Evolutionary conservation across 2,797 vertebrate species (phyloP), one percentile per base, ranked within the genome.

Genomic region (Odontamblyopus lacepedii): DNA sequence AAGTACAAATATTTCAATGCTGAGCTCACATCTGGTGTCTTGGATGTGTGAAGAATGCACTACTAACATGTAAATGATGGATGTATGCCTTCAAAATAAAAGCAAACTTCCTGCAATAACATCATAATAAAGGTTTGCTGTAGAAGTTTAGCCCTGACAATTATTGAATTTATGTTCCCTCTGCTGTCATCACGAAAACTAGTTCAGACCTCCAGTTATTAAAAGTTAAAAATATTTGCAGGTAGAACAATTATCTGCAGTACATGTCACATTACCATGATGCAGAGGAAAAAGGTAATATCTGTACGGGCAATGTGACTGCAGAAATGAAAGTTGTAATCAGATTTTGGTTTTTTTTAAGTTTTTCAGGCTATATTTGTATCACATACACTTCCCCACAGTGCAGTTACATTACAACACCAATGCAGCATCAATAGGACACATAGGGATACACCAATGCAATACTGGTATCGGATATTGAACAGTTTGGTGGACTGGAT

Each of bases 11-110:
- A 79, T 87, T 78, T 83, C 67, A 72, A 71, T 71, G 75, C 82
- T 75, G 79, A 85, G 87, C 86, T 72, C 75, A 73, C 86, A 88
- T 91, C 87, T 91, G 85, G 82, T 82, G 74, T 64, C 67, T 72
- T 66, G 57, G 67, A 82, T 78, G 76, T 74, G 80, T 8, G 0
- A 78, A 83, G 79, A 89, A 89, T 81, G 74, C 77, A 70, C 75
- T 84, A 62, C 74, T 50, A 32, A 59, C 63, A 30, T 16, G 0
- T 11, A 78, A 48, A 69, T 76, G 74, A 72, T 76, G 60, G 62
- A 76, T 70, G 71, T 48, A 69, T 12, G 32, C n/a, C 0, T 41
- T 5, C 62, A 63, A 64, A 63, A 61, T 73, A 56, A 4, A 78
- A 65, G 13, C 1, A 55, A 41, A 41, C 61, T 76, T n/a, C 18